Conservation (phyloP, 2,113 vertebrate genomes). For the Sturnus vulgaris region DNA sequence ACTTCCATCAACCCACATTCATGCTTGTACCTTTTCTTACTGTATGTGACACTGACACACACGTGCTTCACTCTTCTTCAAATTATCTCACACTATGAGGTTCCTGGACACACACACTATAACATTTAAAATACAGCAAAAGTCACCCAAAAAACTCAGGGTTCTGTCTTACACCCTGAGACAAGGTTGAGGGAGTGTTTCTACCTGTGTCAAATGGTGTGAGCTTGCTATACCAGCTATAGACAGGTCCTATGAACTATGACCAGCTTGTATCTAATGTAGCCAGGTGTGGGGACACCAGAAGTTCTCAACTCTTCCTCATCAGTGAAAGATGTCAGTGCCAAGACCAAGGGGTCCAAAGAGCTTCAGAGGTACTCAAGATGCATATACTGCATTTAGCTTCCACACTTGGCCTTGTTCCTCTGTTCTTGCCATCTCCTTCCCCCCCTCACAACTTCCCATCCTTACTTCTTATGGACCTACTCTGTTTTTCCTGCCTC, state of each 20-base stretch:
- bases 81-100: not conserved
- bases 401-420: not conserved
- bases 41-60: not conserved
- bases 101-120: not conserved
- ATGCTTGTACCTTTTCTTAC: not conserved
- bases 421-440: not conserved
- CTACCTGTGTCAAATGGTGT: not conserved
- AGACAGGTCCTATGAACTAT: not conserved
- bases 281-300: not conserved
- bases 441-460: not conserved
- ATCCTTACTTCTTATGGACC: not conserved
- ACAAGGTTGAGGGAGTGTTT: not conserved
- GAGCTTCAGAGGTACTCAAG: not conserved
- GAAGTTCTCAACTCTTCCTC: not conserved
- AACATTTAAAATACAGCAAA: not conserved
- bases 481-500: not conserved
- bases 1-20: not conserved
- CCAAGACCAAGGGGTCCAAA: not conserved
- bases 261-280: not conserved
- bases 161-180: not conserved
- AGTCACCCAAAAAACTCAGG: not conserved
- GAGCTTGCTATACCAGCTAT: not conserved
- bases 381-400: not conserved
- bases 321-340: not conserved
- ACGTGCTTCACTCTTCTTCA: not conserved